phyloP scores from a whole-genome alignment of 2,888 invertebrate species.

The Acanthosepion lycidas region DNA sequence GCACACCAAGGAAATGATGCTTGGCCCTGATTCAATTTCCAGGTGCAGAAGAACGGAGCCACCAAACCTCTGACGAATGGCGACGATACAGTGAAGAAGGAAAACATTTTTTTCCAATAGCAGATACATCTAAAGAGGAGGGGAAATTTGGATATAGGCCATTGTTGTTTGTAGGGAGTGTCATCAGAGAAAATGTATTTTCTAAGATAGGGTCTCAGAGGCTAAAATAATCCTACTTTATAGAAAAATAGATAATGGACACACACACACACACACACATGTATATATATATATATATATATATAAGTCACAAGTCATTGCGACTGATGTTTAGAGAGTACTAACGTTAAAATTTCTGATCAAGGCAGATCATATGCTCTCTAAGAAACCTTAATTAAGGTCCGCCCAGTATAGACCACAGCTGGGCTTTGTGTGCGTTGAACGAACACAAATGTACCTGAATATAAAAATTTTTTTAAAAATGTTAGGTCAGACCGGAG shows the following conservation, averaged over 20 bases:
- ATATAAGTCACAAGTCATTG: too few species aligned
- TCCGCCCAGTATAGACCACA: too few species aligned
- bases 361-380: too few species aligned
- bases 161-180: not conserved
- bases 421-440: too few species aligned
- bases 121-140: not conserved
- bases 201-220: not conserved
- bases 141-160: not conserved
- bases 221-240: too few species aligned
- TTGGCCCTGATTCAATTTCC: not conserved
- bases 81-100: not conserved
- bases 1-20: not conserved
- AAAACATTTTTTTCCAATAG: not conserved
- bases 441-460: too few species aligned
- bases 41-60: not conserved
- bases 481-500: too few species aligned
- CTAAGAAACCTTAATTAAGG: too few species aligned
- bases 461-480: too few species aligned
- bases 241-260: not conserved
- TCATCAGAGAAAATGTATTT: not conserved
- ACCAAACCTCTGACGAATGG: not conserved
- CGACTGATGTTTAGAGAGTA: too few species aligned
- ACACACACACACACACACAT: not conserved
- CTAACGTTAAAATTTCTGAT: too few species aligned
- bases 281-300: too few species aligned